Conservation (phyloP, 2,888 invertebrate genomes). For the Tenthredo amoena region DNA sequence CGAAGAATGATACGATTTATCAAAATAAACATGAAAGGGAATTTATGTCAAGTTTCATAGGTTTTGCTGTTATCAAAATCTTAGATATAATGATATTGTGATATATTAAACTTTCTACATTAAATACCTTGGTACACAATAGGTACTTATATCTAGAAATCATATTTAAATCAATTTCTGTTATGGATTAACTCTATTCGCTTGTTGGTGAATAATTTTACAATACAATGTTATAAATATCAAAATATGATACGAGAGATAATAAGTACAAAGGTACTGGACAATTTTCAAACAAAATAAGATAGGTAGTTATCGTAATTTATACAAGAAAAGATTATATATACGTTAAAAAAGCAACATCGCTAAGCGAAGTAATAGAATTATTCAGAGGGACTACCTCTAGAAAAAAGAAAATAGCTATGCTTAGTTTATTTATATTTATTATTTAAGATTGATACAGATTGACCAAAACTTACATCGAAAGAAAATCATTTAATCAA, state of each 20-base stretch:
- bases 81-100: slow-evolving; percentile 64
- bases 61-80: background rate
- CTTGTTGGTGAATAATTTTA: slow-evolving; percentile 36
- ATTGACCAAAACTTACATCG: slow-evolving; percentile 40
- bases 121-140: slow-evolving; percentile 70
- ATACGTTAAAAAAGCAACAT: background rate
- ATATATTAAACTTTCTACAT: slow-evolving; percentile 76
- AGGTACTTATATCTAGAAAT: slow-evolving; percentile 65
- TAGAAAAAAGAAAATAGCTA: background rate
- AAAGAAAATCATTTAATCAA: slow-evolving; percentile 17
- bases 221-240: background rate
- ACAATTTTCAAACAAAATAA: background rate
- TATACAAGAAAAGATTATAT: background rate
- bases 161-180: slow-evolving; percentile 58
- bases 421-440: background rate
- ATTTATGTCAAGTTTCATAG: slow-evolving; percentile 32
- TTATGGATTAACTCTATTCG: background rate
- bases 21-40: background rate
- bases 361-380: slow-evolving; percentile 3
- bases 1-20: background rate
- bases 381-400: background rate
- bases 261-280: background rate
- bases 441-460: slow-evolving; percentile 1
- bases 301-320: background rate
- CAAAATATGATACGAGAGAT: background rate